Conservation (phyloP, 1,140 invertebrate species). For the Melanaphis sacchari region DNA sequence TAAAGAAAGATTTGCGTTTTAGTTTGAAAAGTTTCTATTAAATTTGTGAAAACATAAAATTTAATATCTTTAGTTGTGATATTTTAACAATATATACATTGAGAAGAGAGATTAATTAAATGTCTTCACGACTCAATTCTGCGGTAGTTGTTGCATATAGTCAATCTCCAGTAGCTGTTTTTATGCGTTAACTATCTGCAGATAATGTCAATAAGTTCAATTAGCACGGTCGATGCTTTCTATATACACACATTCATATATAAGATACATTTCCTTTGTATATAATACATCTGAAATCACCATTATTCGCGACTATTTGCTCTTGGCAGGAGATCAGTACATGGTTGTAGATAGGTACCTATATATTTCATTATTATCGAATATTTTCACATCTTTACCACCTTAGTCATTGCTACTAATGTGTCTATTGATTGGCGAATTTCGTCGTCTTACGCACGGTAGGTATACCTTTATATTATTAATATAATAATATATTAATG, state of each 20-base stretch:
- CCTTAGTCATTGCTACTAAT: conserved; percentile 22
- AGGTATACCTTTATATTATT: conserved; percentile 1
- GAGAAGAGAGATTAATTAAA: not conserved
- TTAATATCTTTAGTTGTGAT: not conserved
- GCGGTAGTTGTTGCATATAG: not conserved
- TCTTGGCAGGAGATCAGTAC: not conserved
- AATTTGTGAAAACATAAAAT: not conserved
- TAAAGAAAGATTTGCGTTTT: not conserved
- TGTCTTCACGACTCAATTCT: not conserved
- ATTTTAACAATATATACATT: not conserved
- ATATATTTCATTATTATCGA: not conserved
- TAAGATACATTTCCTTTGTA: not conserved
- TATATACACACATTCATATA: not conserved
- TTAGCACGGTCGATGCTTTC: not conserved
- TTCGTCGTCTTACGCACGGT: conserved; percentile 1
- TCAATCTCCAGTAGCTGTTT: not conserved
- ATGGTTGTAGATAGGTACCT: not conserved
- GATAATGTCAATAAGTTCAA: conserved; percentile 33
- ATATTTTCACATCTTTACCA: conserved; percentile 39
- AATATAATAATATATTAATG: conserved; percentile 24
- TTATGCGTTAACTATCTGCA: not conserved
- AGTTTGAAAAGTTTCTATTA: not conserved
- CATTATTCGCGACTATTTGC: conserved; percentile 19
- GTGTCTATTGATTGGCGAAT: conserved; percentile 16
- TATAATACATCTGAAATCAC: not conserved